Conservation (phyloP, 2,797 vertebrate genomes). For the Notolepis coatsorum region DNA sequence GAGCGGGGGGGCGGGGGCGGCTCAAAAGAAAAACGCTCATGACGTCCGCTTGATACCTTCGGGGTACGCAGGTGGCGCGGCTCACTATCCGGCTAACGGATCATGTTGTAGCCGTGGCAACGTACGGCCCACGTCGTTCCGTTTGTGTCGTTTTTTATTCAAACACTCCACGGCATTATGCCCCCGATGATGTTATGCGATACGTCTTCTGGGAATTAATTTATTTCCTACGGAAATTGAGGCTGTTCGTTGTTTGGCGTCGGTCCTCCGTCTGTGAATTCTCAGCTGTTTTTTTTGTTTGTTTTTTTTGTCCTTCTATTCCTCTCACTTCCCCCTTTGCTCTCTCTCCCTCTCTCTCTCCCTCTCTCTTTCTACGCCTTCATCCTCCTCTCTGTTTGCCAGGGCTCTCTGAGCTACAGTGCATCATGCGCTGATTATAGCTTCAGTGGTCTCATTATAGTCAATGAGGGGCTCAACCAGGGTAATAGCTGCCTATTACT, state of each 20-base stretch:
- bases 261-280: constrained; percentile 42
- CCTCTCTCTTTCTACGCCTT: not conserved
- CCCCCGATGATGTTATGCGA: constrained; percentile 42
- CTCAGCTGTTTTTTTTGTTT: constrained; percentile 49
- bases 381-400: constrained; percentile 13
- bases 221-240: constrained; percentile 61
- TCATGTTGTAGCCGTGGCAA: constrained; percentile 36
- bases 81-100: constrained; percentile 12
- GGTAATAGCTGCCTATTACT: constrained; percentile 58
- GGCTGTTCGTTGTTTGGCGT: constrained; percentile 45
- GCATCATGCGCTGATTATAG: constrained; percentile 57
- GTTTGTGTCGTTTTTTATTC: constrained; percentile 30
- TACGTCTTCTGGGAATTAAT: constrained; percentile 59
- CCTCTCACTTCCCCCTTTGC: constrained; percentile 16
- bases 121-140: constrained; percentile 13
- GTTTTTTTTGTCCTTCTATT: not conserved
- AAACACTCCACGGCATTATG: constrained; percentile 48
- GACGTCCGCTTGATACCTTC: constrained; percentile 31
- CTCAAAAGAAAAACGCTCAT: no score
- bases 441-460: constrained; percentile 56
- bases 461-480: constrained; percentile 57
- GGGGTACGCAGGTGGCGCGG: constrained; percentile 38
- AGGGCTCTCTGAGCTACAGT: constrained; percentile 38
- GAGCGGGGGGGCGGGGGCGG: no score
- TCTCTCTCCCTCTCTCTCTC: not conserved